These are phyloP conservation scores for Idaea straminata DNA, from an alignment of 2,888 invertebrate species.

Conservation along the genomic window DNA sequence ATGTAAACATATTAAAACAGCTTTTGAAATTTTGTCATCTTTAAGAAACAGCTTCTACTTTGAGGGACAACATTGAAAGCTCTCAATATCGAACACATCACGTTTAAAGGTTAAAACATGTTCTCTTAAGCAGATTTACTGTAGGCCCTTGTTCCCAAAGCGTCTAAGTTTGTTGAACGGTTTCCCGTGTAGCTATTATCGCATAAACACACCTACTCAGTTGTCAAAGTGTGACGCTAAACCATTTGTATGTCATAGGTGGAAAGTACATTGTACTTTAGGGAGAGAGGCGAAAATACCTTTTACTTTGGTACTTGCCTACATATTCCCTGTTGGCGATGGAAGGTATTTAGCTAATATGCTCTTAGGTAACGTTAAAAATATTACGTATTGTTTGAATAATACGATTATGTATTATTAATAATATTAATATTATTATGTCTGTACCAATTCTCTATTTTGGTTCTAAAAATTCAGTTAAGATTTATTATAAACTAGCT, in stretches of 20 bases:
- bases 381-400: neutral
- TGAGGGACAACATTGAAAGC: constrained; percentile 3
- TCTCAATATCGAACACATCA: constrained; percentile 34
- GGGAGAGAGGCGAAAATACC: neutral
- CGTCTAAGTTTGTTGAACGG: constrained; percentile 65
- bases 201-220: constrained; percentile 41
- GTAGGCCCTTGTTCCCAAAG: constrained; percentile 43
- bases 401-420: too few relatives aligned
- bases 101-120: constrained; percentile 57
- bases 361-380: neutral
- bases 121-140: constrained; percentile 64
- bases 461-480: too few relatives aligned
- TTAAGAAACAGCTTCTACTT: constrained; percentile 10
- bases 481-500: too few relatives aligned
- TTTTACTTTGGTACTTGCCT: neutral
- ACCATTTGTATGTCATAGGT: neutral
- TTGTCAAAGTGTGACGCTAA: constrained; percentile 15
- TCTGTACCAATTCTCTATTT: too few relatives aligned
- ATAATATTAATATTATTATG: too few relatives aligned
- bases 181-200: constrained; percentile 71
- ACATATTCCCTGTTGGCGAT: neutral
- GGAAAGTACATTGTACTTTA: neutral
- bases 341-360: neutral
- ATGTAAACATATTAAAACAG: too few relatives aligned
- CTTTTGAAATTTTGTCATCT: neutral